Base-by-base conservation (phyloP, 2,113 vertebrate species). In the Dromiciops gliroides region DNA sequence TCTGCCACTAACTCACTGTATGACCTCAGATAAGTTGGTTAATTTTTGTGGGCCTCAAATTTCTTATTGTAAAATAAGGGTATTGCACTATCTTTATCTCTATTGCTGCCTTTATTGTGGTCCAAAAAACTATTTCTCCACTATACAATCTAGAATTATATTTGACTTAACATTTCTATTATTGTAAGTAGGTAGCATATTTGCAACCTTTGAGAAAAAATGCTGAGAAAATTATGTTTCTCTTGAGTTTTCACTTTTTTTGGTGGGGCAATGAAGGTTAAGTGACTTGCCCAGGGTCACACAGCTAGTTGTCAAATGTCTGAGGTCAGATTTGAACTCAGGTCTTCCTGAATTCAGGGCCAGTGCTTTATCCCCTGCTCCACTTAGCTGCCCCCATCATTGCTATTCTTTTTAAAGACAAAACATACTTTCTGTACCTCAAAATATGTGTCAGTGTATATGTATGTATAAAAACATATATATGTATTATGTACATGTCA, bases 341-440 rank as follows among this genome's bases (percentile, higher is more conserved):
- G n/a, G n/a, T n/a, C n/a, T n/a, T n/a, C n/a, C n/a, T n/a, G n/a
- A n/a, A n/a, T n/a, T n/a, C n/a, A n/a, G n/a, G n/a, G n/a, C n/a
- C n/a, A n/a, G n/a, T n/a, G n/a, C n/a, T n/a, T n/a, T n/a, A n/a
- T n/a, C n/a, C n/a, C n/a, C n/a, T n/a, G n/a, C n/a, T n/a, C n/a
- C n/a, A n/a, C n/a, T n/a, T n/a, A n/a, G n/a, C n/a, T n/a, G n/a
- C n/a, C n/a, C n/a, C n/a, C 44, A 60, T 94, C 47, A 47, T 95
- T 94, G 88, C 31, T 91, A 90, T 52, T 67, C 52, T 91, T 94
- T 50, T 89, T 94, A 52, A 91, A 90, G 67, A 31, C 25, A 94
- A 94, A 48, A 22, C 48, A 28, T 83, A 19, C 75, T 92, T 95
- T 92, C 31, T 93, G 37, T 6, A 44, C 37, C 16, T 83, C 67